Percentiles rank a stretch among this genome's conserved stretches.
These are phyloP conservation scores for Cossypha niveicapilla DNA, from an alignment of 2,797 vertebrate species.

Conservation along the genomic window DNA sequence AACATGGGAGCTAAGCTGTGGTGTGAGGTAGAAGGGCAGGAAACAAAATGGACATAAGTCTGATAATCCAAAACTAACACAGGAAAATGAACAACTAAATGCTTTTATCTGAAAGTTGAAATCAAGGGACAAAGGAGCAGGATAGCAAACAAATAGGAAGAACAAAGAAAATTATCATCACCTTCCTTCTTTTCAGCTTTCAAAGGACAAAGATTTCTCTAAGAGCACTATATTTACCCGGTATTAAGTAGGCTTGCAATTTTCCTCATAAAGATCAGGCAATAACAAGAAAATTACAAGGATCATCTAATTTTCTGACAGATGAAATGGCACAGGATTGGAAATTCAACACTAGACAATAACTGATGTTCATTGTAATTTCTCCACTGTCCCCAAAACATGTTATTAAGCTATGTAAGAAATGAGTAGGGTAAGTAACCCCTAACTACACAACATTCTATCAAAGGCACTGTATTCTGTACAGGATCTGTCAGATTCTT, in stretches of 20 bases:
- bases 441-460: not conserved
- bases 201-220: not conserved
- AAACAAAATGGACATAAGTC: not conserved
- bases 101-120: not conserved
- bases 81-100: not conserved
- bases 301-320: not conserved
- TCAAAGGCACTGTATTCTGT: not conserved
- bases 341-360: not conserved
- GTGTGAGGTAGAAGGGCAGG: not conserved
- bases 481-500: not conserved
- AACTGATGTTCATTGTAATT: not conserved
- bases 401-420: not conserved
- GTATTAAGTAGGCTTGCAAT: not conserved
- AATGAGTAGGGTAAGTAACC: not conserved
- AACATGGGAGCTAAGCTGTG: not conserved
- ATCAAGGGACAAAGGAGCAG: not conserved
- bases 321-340: not conserved
- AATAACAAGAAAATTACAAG: constrained; percentile 44
- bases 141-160: not conserved
- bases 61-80: not conserved
- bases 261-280: not conserved
- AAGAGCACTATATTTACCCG: not conserved
- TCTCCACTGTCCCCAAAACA: not conserved
- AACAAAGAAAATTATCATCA: not conserved
- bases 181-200: not conserved